Percentiles rank a stretch among this genome's conserved stretches.
phyloP scores from a whole-genome alignment of 2,113 vertebrate species.

The Sinocyclocheilus anophthalmus region DNA sequence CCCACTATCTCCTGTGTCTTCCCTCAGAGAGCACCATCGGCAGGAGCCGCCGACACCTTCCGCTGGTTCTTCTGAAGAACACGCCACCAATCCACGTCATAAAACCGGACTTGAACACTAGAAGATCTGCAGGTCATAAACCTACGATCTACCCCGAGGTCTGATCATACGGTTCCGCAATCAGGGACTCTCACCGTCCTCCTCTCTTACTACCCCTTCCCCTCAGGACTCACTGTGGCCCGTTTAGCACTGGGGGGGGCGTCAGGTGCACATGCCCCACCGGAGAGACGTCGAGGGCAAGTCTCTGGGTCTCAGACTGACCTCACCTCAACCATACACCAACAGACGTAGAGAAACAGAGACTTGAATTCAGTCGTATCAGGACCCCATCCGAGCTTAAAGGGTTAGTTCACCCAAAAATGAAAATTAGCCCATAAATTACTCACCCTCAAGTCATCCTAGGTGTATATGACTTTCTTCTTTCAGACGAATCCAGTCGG shows the following conservation, averaged over 20 bases:
- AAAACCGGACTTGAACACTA: neutral
- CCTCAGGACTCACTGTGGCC: slow-evolving; percentile 39
- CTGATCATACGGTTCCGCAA: too few relatives aligned
- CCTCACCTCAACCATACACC: slow-evolving; percentile 19
- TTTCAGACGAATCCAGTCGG: too few relatives aligned
- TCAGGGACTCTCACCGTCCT: too few relatives aligned
- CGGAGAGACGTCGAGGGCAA: neutral
- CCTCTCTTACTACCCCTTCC: neutral
- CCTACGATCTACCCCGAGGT: neutral
- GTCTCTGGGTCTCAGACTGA: slow-evolving; percentile 6
- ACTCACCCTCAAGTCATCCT: too few relatives aligned
- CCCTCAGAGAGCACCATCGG: slow-evolving; percentile 80
- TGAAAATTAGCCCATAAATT: too few relatives aligned
- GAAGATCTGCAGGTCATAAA: slow-evolving; percentile 11
- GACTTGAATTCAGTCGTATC: slow-evolving; percentile 25
- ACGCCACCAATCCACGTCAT: neutral
- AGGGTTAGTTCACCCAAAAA: neutral
- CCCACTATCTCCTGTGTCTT: slow-evolving; percentile 70
- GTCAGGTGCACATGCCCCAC: neutral
- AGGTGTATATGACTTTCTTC: too few relatives aligned
- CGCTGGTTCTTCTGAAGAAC: slow-evolving; percentile 64
- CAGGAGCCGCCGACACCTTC: slow-evolving; percentile 83
- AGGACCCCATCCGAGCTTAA: slow-evolving; percentile 2
- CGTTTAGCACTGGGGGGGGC: neutral
- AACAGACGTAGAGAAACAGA: slow-evolving; percentile 1